Base-by-base conservation (phyloP, 2,797 vertebrate species). In the Kryptopterus vitreolus region DNA sequence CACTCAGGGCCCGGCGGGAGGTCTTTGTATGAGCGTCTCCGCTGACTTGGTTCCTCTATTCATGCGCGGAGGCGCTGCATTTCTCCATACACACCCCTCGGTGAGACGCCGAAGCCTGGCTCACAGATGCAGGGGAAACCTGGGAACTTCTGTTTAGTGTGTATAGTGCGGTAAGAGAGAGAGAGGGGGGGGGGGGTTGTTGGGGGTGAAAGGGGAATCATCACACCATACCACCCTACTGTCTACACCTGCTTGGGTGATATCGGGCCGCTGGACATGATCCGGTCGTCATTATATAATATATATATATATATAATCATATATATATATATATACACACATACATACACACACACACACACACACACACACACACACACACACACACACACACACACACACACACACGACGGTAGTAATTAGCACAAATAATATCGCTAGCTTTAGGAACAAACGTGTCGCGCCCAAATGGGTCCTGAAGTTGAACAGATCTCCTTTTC, bases 1-100 rank as follows among this genome's bases (percentile, higher is more conserved):
- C 91, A 92, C 91, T 92, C 86, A 82, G 86, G 86, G 82, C 92
- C 88, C 90, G 87, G 89, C 91, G 80, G 93, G 93, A 91, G 92
- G 91, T 90, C 93, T 94, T 94, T 94, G 92, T 94, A 88, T 87
- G 85, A 86, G 88, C 91, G 92, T 93, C 93, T 93, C 91, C 89
- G 90, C 91, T 91, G 91, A 94, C 93, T 94, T 93, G 90, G 91
- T 91, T 93, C 90, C 91, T 88, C 91, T 91, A 93, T 94, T 94
- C 93, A 94, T 92, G 87, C 88, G 87, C 85, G 79, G 87, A 87
- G 85, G 59, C 76, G 72, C 77, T 91, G 91, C 91, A 91, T 92
- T 93, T 91, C 89, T 90, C 88, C 89, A 90, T 69, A 78, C 77
- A 91, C 90, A 91, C 90, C 86, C 86, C 87, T 88, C 85, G 2